These are phyloP conservation scores for Araneus ventricosus DNA, from an alignment of 1,140 invertebrate species.

Conservation along the genomic window DNA sequence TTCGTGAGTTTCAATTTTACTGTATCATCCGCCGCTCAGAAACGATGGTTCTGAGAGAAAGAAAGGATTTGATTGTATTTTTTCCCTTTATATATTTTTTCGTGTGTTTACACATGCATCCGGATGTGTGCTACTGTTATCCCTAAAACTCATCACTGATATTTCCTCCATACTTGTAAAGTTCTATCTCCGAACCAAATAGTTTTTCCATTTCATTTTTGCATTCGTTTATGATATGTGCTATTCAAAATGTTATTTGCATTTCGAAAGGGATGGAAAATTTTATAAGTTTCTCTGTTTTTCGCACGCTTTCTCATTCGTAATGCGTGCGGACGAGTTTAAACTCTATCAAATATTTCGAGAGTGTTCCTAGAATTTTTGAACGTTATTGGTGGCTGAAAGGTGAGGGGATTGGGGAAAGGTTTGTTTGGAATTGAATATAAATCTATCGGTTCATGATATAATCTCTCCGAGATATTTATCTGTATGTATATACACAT, in stretches of 20 bases:
- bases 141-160: conserved; percentile 70
- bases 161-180: conserved; percentile 41
- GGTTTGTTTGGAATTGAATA: neutral
- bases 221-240: conserved; percentile 57
- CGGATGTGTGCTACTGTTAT: neutral
- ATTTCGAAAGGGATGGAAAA: conserved; percentile 64
- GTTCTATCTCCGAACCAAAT: conserved; percentile 31
- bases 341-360: conserved; percentile 45
- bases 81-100: neutral
- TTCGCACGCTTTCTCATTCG: conserved; percentile 15
- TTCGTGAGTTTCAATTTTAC: conserved; percentile 57
- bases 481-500: neutral
- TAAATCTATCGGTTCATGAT: neutral
- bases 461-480: neutral
- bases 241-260: conserved; percentile 72
- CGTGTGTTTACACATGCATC: conserved; percentile 8
- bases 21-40: conserved; percentile 4
- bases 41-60: neutral
- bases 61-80: conserved; percentile 57
- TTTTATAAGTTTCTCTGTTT: conserved; percentile 60
- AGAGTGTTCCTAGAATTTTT: neutral
- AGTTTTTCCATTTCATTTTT: conserved; percentile 60
- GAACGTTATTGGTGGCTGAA: conserved; percentile 51
- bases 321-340: conserved; percentile 26
- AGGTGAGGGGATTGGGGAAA: neutral